A percentile compares a stretch with the other conserved stretches of the same genome.
phyloP scores from a whole-genome alignment of 2,113 vertebrate genomes.

The Pica pica region DNA sequence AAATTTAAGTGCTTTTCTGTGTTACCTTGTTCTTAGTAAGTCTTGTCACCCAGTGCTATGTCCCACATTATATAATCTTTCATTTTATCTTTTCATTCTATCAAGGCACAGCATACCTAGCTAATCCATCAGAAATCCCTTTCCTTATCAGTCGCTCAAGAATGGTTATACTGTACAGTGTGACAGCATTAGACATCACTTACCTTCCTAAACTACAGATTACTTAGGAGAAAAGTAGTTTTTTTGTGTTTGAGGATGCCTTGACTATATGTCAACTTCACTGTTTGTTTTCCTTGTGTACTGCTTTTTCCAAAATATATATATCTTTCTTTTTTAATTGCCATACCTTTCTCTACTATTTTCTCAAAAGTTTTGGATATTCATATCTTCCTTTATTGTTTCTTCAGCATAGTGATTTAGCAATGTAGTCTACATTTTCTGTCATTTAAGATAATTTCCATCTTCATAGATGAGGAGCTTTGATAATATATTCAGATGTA shows the following conservation, averaged over 20 bases:
- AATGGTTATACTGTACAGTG: conserved; percentile 41
- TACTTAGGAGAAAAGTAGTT: not conserved
- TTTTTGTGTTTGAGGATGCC: conserved; percentile 14
- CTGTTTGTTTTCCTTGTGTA: not conserved
- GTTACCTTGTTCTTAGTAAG: conserved; percentile 3
- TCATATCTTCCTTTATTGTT: not conserved
- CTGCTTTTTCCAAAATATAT: not conserved
- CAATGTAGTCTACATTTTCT: not conserved
- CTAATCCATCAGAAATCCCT: conserved; percentile 68
- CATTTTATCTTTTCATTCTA: conserved; percentile 59
- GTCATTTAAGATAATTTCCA: not conserved
- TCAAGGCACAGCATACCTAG: conserved; percentile 55
- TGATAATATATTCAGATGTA: not conserved
- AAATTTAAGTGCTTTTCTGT: conserved; percentile 5
- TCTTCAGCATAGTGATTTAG: not conserved
- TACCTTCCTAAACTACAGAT: conserved; percentile 57
- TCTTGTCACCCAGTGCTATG: conserved; percentile 17
- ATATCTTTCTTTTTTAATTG: not conserved
- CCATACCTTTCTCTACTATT: not conserved
- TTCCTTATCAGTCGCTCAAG: conserved; percentile 59
- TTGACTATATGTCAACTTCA: not conserved
- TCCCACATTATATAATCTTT: conserved; percentile 44
- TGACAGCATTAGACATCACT: conserved; percentile 54
- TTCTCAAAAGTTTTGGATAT: not conserved
- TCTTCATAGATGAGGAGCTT: not conserved